Base-by-base conservation (phyloP, 2,888 invertebrate species). In the Bombylius discolor region DNA sequence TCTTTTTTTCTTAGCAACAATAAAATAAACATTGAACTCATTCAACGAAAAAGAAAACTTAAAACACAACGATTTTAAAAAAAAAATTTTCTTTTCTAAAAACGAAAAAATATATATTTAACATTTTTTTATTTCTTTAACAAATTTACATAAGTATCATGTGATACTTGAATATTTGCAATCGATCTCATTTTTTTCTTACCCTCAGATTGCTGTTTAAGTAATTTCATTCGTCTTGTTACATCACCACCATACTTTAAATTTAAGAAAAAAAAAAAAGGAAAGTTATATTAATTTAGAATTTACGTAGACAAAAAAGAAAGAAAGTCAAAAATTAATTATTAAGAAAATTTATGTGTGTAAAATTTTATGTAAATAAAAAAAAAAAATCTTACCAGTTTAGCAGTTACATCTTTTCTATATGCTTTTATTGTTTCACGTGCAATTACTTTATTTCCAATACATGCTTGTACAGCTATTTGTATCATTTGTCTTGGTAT, bases 101-200 rank as follows among this genome's bases (percentile, higher is more conserved):
- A 23, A 23, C 1, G 3, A 23, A 23, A 23, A 23, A 23, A 23
- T 23, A 23, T 3, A 23, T 23, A 23, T 23, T 23, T 23, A 23
- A 23, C 23, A 23, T 47, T 50, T 39, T 48, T 63, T 72, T 77
- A 86, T 76, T 80, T 83, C 70, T 90, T 93, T 45, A 97, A 76
- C 55, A 96, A 85, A 73, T 92, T 85, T 63, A 97, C 89, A 71
- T 98, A 98, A 3, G 94, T 93, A 70, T 97, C 87, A 70, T 92
- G 82, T 4, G 97, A 95, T 63, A 98, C 78, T 65, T 87, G 83
- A 62, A 99, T 87, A 69, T 92, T 93, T 51, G 94, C 96, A 58
- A 96, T 80, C 79, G 85, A 84, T 66, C 89, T 82, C 90, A 98
- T 88, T 72, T 85, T 85, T 73, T 90, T 92, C 72, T 98, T 98